Base-by-base conservation (phyloP, 2,113 vertebrate genomes). In the Eonycteris spelaea region DNA sequence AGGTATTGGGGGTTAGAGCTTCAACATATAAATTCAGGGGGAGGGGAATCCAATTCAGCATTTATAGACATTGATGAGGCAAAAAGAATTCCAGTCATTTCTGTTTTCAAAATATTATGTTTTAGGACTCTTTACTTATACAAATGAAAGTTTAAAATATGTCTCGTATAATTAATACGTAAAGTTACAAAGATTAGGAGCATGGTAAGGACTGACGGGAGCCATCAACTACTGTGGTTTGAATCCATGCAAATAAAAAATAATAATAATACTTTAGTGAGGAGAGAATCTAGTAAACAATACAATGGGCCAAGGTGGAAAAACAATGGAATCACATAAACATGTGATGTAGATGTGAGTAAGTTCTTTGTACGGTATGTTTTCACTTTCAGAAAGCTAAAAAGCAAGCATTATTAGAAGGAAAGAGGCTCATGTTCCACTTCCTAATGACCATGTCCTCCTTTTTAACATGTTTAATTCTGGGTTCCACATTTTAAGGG, bases 401-500 rank as follows among this genome's bases (percentile, higher is more conserved):
- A 13, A 79, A 40, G 45, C 11, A 83, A 75, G 10, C 19, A 61
- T 67, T 61, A 1, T 67, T 79, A 79, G 16, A 70, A 61, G 33
- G n/a, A 70, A 73, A 61, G 12, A 8, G 19, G 12, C 14, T n/a
- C 7, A n/a, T 51, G 26, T 2, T 48, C 16, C 19, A 40, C 5
- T 77, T 74, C 33, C 38, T 65, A 67, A 8, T 40, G 43, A 26
- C 24, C 33, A 15, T 40, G 15, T 59, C 26, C 53, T 33, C 14
- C 14, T 48, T 73, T 80, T 89, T 10, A 61, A 19, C 28, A 61
- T 40, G 6, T 16, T 77, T 19, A 51, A 61, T 70, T 90, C 33
- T 24, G 0, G 11, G 3, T 28, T 40, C 8, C 9, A 0, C 55
- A 51, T 1, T 43, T 53, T 70, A 35, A 67, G n/a, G 26, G 5